These are phyloP conservation scores for Agrotis segetum DNA, from an alignment of 2,888 invertebrate genomes.

Conservation along the genomic window DNA sequence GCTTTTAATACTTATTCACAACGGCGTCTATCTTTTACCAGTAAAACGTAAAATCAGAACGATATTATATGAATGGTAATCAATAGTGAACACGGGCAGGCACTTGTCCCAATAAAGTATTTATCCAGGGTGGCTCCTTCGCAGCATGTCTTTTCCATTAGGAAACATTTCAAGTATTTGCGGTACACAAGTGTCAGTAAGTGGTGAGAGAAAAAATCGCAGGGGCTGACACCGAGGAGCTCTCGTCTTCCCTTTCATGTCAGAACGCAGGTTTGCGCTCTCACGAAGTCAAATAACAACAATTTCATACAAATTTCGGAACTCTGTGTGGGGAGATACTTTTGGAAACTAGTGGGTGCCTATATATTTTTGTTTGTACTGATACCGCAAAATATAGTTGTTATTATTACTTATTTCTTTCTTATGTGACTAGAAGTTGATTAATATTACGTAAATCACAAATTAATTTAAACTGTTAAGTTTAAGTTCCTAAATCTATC, in stretches of 20 bases:
- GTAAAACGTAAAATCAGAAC: constrained; percentile 30
- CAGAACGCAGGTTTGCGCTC: constrained; percentile 59
- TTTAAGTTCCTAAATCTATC: not conserved
- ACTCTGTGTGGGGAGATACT: not conserved
- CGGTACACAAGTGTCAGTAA: constrained; percentile 86
- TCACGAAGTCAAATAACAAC: constrained; percentile 65
- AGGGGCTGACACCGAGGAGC: constrained; percentile 58
- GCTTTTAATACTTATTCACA: not conserved
- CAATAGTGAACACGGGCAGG: constrained; percentile 79
- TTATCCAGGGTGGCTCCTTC: constrained; percentile 84
- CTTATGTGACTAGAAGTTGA: too few species aligned
- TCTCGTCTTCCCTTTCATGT: constrained; percentile 58
- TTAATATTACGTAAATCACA: not conserved
- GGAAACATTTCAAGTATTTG: constrained; percentile 88
- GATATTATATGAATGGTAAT: constrained; percentile 72
- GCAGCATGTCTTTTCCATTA: constrained; percentile 91
- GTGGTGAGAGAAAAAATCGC: constrained; percentile 83
- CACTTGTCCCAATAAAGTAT: constrained; percentile 90
- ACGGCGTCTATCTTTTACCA: not conserved
- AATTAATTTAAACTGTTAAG: too few species aligned
- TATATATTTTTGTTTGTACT: not conserved
- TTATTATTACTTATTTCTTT: not conserved
- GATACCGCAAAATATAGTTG: not conserved
- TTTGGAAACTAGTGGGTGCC: not conserved
- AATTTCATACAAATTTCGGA: constrained; percentile 25